Conservation (phyloP, 2,888 invertebrate species). For the Liodrosophila aerea region DNA sequence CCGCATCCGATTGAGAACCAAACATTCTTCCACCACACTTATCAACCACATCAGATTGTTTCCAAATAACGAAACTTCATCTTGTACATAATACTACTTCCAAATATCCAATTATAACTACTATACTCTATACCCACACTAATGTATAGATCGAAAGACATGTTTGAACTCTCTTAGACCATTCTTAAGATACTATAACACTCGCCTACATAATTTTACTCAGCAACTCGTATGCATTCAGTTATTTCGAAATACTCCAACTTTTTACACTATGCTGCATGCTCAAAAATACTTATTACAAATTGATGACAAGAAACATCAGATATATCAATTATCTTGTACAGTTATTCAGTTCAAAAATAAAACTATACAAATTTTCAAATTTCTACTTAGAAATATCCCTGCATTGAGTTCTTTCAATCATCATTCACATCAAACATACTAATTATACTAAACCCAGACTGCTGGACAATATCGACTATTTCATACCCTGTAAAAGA, state of each 20-base stretch:
- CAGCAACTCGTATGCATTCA: constrained; percentile 39
- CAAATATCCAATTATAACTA: constrained; percentile 5
- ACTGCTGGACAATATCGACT: too few relatives aligned
- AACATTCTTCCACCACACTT: constrained; percentile 11
- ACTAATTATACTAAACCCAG: too few relatives aligned
- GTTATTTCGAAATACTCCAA: constrained; percentile 20
- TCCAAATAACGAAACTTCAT: neutral
- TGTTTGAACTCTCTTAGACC: constrained; percentile 28
- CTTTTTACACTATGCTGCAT: constrained; percentile 45
- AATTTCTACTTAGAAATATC: too few relatives aligned
- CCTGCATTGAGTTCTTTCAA: too few relatives aligned
- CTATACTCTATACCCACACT: constrained; percentile 12
- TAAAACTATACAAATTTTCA: neutral
- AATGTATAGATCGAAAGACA: constrained; percentile 22
- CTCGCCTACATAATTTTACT: constrained; percentile 39
- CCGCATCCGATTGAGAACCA: constrained; percentile 15
- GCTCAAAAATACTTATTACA: constrained; percentile 21
- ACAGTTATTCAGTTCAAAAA: neutral
- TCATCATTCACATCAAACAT: too few relatives aligned
- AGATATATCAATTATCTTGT: neutral
- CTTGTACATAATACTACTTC: constrained; percentile 30
- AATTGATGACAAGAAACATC: too few relatives aligned
- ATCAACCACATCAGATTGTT: neutral
- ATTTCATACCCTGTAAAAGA: neutral
- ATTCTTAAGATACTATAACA: constrained; percentile 22